Evolutionary conservation across 2,888 invertebrate genomes (phyloP).

Genomic region (Scaptomyza tumidula): DNA sequence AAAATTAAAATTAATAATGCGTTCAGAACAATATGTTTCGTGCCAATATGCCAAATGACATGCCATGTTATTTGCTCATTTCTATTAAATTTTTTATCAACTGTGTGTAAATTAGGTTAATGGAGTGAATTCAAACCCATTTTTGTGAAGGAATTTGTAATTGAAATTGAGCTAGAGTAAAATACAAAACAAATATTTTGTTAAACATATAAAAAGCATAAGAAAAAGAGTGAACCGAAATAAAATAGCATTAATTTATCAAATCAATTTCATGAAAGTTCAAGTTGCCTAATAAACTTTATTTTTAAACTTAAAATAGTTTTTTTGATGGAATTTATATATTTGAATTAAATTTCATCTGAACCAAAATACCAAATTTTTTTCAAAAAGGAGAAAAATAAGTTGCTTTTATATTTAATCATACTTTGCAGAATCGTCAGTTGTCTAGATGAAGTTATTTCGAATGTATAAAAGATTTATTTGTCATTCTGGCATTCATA

Average conservation of each 20-base stretch:
- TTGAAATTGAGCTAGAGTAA: background rate
- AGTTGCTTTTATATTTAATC: background rate
- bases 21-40: background rate
- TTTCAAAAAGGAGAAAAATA: background rate
- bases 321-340: background rate
- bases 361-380: background rate
- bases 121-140: conserved; percentile 20
- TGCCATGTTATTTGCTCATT: background rate
- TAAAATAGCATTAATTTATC: too few species aligned
- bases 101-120: conserved; percentile 32
- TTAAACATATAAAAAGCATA: too few species aligned
- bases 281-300: background rate
- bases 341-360: background rate
- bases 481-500: background rate
- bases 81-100: background rate
- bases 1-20: conserved; percentile 45
- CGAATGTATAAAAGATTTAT: background rate
- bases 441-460: background rate
- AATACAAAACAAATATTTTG: background rate
- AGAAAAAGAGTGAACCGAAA: background rate
- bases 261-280: background rate
- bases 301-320: background rate
- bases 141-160: too few species aligned
- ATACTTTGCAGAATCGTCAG: background rate
- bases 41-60: conserved; percentile 11